Conservation (phyloP, 2,797 vertebrate genomes). For the Enteromius anoplus region DNA sequence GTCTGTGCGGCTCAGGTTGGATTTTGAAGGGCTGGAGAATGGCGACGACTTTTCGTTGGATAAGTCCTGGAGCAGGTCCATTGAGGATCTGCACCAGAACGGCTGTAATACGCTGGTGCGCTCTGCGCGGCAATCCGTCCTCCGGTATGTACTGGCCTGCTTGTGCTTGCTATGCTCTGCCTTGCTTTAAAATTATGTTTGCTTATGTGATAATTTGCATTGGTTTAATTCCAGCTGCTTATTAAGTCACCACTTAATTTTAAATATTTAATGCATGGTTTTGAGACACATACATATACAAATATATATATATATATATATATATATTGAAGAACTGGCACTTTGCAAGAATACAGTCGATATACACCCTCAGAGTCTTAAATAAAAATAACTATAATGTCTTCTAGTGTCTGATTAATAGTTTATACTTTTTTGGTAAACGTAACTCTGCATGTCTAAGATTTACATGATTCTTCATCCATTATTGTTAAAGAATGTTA, state of each 20-base stretch:
- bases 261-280: neutral
- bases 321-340: neutral
- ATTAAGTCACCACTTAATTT: neutral
- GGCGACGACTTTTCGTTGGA: slow-evolving; percentile 90
- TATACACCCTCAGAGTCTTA: neutral
- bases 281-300: neutral
- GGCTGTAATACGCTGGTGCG: slow-evolving; percentile 92
- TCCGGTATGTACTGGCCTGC: slow-evolving; percentile 88
- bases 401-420: neutral
- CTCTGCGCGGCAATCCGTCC: slow-evolving; percentile 92
- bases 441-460: neutral
- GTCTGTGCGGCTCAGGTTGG: slow-evolving; percentile 85
- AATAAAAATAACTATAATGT: neutral
- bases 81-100: slow-evolving; percentile 94
- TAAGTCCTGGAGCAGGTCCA: slow-evolving; percentile 98
- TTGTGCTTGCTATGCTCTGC: slow-evolving; percentile 69
- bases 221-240: neutral
- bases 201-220: slow-evolving; percentile 9
- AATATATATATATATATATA: neutral
- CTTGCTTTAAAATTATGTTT: slow-evolving; percentile 59
- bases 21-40: slow-evolving; percentile 95
- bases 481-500: neutral
- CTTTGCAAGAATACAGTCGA: neutral
- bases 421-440: neutral
- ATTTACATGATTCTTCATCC: neutral